phyloP scores from a whole-genome alignment of 2,113 vertebrate species.

The Hystrix cristata region DNA sequence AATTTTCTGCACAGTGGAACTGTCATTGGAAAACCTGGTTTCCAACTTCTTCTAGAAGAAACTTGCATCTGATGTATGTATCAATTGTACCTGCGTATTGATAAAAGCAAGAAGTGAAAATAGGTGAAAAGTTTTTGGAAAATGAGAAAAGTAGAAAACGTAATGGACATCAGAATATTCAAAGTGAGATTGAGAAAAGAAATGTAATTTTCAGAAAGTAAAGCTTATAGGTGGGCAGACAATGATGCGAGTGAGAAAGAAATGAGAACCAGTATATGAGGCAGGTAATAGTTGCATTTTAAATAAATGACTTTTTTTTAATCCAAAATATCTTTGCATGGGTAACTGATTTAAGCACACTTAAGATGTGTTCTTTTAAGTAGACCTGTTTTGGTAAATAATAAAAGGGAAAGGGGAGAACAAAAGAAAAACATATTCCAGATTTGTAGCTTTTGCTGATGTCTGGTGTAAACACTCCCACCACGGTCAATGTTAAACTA shows the following conservation, averaged over 20 bases:
- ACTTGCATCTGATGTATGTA: neutral
- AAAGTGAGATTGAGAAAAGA: neutral
- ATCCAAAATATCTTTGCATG: neutral
- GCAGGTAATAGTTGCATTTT: neutral
- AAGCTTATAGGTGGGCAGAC: neutral
- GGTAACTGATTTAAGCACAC: neutral
- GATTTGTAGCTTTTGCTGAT: neutral
- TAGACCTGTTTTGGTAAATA: neutral
- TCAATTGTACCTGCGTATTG: neutral
- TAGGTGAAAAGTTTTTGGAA: neutral
- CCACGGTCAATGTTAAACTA: neutral
- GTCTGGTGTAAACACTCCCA: neutral
- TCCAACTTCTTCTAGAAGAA: neutral
- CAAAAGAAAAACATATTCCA: neutral
- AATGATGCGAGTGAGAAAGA: neutral
- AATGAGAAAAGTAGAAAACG: neutral
- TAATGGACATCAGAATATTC: neutral
- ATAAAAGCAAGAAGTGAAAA: constrained; percentile 27
- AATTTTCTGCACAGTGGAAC: neutral
- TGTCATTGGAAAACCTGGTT: neutral
- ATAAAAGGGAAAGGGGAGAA: neutral
- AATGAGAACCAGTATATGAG: neutral
- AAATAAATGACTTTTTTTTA: neutral
- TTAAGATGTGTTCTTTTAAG: neutral
- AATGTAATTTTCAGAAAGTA: neutral